Evolutionary conservation across 1,140 invertebrate genomes (phyloP).

Genomic region (Drosophila kikkawai): DNA sequence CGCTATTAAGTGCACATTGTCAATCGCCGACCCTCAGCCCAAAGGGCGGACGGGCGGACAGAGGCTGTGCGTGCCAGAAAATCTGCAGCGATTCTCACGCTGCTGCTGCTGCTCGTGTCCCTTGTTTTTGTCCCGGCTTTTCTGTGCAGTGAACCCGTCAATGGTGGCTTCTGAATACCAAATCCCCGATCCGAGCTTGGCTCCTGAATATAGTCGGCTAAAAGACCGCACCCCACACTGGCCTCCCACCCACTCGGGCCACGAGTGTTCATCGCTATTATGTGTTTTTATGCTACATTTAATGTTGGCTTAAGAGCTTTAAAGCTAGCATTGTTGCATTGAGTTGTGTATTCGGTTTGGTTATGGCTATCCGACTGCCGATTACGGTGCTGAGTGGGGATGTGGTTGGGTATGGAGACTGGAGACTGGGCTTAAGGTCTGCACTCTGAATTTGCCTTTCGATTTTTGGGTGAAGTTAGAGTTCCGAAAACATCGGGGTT

Average conservation of each 20-base stretch:
- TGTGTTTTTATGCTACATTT: slow-evolving; percentile 85
- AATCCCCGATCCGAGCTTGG: slow-evolving; percentile 45
- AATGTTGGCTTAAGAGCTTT: slow-evolving; percentile 85
- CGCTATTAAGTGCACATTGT: slow-evolving; percentile 84
- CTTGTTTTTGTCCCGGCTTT: slow-evolving; percentile 40
- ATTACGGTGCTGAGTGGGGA: neutral
- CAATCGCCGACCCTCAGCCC: slow-evolving; percentile 54
- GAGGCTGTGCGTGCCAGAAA: slow-evolving; percentile 69
- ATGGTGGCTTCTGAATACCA: slow-evolving; percentile 48
- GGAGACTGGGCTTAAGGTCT: neutral
- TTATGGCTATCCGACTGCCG: slow-evolving; percentile 20
- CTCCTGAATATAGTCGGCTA: slow-evolving; percentile 45
- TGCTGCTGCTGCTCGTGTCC: slow-evolving; percentile 68
- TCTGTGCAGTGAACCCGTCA: slow-evolving; percentile 76
- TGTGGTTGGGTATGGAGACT: neutral
- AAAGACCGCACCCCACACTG: slow-evolving; percentile 14
- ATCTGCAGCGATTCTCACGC: slow-evolving; percentile 84
- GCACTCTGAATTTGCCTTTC: neutral
- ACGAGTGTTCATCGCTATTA: slow-evolving; percentile 63
- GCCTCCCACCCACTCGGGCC: slow-evolving; percentile 8
- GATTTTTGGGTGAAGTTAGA: neutral
- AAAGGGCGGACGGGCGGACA: slow-evolving; percentile 22
- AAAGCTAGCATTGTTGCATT: slow-evolving; percentile 81
- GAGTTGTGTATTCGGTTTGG: slow-evolving; percentile 47
- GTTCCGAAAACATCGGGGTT: no score